Conservation (phyloP, 2,888 invertebrate genomes). For the Heliconius sara region DNA sequence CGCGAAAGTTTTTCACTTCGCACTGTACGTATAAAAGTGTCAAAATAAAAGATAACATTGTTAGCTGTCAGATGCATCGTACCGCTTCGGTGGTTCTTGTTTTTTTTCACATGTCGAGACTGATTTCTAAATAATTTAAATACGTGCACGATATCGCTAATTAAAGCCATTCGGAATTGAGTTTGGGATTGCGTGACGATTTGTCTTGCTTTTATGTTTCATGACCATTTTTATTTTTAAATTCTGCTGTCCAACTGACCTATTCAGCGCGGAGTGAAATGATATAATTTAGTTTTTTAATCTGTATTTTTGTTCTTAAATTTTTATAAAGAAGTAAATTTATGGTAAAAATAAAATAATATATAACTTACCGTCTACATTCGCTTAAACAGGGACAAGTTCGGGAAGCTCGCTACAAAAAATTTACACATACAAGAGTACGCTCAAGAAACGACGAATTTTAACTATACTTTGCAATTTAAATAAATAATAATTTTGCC, state of each 20-base stretch:
- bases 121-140: slow-evolving; percentile 83
- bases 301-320: slow-evolving; percentile 10
- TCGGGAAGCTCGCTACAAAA: not conserved
- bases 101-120: slow-evolving; percentile 75
- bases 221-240: slow-evolving; percentile 41
- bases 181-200: slow-evolving; percentile 67
- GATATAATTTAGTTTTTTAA: slow-evolving; percentile 9
- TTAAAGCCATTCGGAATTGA: slow-evolving; percentile 72
- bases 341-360: not conserved
- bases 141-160: slow-evolving; percentile 74
- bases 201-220: slow-evolving; percentile 49
- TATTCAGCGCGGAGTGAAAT: slow-evolving; percentile 22
- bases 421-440: slow-evolving; percentile 1
- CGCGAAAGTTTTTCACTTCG: slow-evolving; percentile 26
- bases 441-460: not conserved
- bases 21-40: slow-evolving; percentile 31
- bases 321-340: not conserved
- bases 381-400: slow-evolving; percentile 1
- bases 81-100: slow-evolving; percentile 76
- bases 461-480: not conserved
- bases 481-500: slow-evolving; percentile 1
- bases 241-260: slow-evolving; percentile 43
- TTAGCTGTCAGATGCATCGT: slow-evolving; percentile 49
- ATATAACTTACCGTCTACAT: not conserved
- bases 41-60: slow-evolving; percentile 40